Percentiles rank a stretch among this genome's conserved stretches.
Conservation (phyloP, 2,888 invertebrate species). For the Scrobipalpa atriplicella region DNA sequence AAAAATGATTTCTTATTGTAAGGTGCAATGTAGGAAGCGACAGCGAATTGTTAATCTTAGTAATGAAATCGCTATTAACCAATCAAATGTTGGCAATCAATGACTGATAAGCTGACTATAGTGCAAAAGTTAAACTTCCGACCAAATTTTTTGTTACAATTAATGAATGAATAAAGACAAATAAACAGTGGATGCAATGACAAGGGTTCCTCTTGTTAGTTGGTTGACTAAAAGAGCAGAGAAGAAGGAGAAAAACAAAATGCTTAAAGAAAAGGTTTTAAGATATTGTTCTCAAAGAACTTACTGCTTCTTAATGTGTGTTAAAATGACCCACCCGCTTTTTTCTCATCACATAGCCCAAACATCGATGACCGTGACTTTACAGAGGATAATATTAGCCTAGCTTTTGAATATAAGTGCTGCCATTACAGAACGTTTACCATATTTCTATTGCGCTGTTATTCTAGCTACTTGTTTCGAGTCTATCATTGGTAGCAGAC, state of each 20-base stretch:
- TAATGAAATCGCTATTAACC: neutral
- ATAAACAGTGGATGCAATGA: too few relatives aligned
- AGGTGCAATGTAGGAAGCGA: slow-evolving; percentile 6
- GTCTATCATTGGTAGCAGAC: slow-evolving; percentile 12
- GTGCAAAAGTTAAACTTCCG: too few relatives aligned
- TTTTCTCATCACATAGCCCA: slow-evolving; percentile 37
- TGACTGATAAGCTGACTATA: too few relatives aligned
- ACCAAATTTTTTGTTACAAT: too few relatives aligned
- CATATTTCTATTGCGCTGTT: slow-evolving; percentile 19
- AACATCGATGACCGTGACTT: slow-evolving; percentile 35
- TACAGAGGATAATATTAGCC: slow-evolving; percentile 38
- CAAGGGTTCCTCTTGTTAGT: too few relatives aligned
- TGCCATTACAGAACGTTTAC: slow-evolving; percentile 23
- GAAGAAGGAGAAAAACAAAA: too few relatives aligned
- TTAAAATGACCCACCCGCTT: neutral
- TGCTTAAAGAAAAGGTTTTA: too few relatives aligned
- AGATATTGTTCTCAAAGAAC: too few relatives aligned
- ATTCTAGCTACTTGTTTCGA: slow-evolving; percentile 21
- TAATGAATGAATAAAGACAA: too few relatives aligned
- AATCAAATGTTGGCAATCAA: too few relatives aligned
- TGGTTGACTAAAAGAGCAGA: too few relatives aligned
- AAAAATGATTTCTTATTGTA: slow-evolving; percentile 71
- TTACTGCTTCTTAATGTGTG: neutral
- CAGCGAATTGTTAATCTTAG: neutral
- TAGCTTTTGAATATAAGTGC: slow-evolving; percentile 37